phyloP scores from a whole-genome alignment of 2,113 vertebrate genomes.

The Leptobrachium ailaonicum region DNA sequence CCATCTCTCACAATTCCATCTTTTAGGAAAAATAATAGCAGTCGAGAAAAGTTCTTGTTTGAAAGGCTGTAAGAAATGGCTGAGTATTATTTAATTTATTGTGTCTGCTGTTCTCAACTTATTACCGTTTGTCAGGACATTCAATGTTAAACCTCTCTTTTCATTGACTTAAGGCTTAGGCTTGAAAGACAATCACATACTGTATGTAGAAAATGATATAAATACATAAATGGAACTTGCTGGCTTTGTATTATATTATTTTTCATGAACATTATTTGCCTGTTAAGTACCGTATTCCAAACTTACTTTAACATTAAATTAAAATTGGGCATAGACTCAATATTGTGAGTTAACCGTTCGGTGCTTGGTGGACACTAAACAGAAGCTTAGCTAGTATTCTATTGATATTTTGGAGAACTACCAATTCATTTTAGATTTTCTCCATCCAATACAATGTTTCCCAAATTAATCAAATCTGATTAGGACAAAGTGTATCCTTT shows the following conservation, averaged over 20 bases:
- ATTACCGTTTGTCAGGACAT: slow-evolving; percentile 23
- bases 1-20: slow-evolving; percentile 33
- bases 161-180: slow-evolving; percentile 12
- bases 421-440: no score
- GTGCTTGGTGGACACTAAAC: no score
- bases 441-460: no score
- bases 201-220: background rate
- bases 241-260: background rate
- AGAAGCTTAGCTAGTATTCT: no score
- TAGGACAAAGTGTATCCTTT: no score
- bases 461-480: no score
- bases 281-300: no score
- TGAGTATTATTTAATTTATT: slow-evolving; percentile 35
- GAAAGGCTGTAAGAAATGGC: slow-evolving; percentile 32
- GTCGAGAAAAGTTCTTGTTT: slow-evolving; percentile 11
- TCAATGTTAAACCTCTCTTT: slow-evolving; percentile 34
- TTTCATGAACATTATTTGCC: background rate
- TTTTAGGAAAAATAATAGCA: slow-evolving; percentile 37
- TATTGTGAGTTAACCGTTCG: no score
- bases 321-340: no score
- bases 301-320: no score
- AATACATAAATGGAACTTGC: slow-evolving; percentile 8
- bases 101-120: slow-evolving; percentile 27
- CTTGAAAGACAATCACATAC: no score
- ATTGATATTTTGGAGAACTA: no score